Evolutionary conservation across 2,797 vertebrate genomes (phyloP).

Genomic region (Scleropages formosus): DNA sequence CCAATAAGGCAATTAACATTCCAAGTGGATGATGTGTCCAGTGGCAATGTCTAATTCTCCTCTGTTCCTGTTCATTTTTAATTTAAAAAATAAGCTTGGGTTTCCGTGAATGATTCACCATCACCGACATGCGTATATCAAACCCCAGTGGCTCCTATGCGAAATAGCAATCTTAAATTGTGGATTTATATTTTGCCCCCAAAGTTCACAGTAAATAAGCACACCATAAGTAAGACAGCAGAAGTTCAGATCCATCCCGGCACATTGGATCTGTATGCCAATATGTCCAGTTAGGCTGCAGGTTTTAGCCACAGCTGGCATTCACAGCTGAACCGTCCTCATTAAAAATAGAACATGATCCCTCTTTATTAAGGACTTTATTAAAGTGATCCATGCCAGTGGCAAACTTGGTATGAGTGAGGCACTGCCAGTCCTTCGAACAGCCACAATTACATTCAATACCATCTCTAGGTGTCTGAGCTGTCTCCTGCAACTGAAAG

Average conservation of each 20-base stretch:
- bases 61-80: background rate
- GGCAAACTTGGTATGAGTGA: constrained; percentile 32
- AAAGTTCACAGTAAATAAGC: background rate
- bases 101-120: too few species aligned
- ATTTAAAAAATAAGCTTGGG: background rate
- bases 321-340: constrained; percentile 29
- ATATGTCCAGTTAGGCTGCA: constrained; percentile 39
- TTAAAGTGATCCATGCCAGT: constrained; percentile 45
- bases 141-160: background rate
- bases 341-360: constrained; percentile 55
- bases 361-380: constrained; percentile 54
- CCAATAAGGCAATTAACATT: too few species aligned
- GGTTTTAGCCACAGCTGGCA: background rate
- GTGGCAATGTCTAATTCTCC: constrained; percentile 10
- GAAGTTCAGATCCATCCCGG: constrained; percentile 38
- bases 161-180: background rate
- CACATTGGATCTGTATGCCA: constrained; percentile 46
- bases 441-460: constrained; percentile 56
- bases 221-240: constrained; percentile 16
- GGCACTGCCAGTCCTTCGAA: constrained; percentile 42
- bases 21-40: background rate
- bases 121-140: background rate
- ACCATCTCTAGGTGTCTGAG: constrained; percentile 34
- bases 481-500: background rate
- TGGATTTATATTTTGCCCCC: too few species aligned